A percentile compares a stretch with the other conserved stretches of the same genome.
Evolutionary conservation across 2,888 invertebrate genomes (phyloP).

Genomic region (Lasioglossum leucozonium): DNA sequence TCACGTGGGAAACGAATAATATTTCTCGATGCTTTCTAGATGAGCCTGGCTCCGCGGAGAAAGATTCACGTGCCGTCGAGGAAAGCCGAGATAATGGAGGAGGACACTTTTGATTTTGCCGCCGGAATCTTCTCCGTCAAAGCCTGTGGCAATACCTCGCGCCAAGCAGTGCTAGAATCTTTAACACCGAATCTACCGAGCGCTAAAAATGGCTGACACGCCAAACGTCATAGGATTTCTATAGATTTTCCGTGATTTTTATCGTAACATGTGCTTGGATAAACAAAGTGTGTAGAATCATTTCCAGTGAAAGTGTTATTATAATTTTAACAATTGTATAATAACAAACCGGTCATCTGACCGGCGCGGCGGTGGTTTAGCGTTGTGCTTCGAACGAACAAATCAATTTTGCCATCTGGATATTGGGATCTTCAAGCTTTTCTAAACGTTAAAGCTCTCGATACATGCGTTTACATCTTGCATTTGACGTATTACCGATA

Average conservation of each 20-base stretch:
- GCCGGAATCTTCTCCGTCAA: background rate
- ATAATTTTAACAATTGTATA: no score
- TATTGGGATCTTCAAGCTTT: background rate
- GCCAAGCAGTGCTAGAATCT: no score
- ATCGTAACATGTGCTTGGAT: no score
- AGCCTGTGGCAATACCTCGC: background rate
- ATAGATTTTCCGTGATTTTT: no score
- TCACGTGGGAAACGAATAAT: background rate
- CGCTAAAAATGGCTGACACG: no score
- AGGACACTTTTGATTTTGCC: background rate
- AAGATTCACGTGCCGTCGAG: background rate
- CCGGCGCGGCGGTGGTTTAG: no score
- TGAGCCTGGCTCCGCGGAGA: background rate
- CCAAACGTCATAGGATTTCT: no score
- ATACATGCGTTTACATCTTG: background rate
- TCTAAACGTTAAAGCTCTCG: background rate
- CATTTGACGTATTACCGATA: background rate
- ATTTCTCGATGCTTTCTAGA: conserved; percentile 16
- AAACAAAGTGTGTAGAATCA: no score
- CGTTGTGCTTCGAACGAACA: background rate
- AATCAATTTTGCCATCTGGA: background rate
- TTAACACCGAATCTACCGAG: no score
- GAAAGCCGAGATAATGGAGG: background rate
- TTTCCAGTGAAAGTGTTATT: no score
- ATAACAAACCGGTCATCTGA: no score